phyloP scores from a whole-genome alignment of 2,888 invertebrate species.

The Exocentrus adspersus region DNA sequence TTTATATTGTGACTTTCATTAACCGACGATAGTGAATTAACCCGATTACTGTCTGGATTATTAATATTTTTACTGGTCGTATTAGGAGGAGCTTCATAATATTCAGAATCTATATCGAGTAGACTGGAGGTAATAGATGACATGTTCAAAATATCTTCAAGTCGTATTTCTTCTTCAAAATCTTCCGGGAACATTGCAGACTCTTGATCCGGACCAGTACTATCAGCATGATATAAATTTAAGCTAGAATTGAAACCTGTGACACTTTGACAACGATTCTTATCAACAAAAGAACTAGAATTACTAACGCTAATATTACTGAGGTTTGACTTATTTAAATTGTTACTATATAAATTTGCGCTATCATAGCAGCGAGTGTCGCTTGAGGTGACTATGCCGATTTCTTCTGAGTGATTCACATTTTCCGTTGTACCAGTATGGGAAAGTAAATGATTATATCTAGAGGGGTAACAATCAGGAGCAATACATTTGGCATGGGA shows the following conservation, averaged over 20 bases:
- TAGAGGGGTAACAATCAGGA: constrained; percentile 2
- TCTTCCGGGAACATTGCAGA: too few species aligned
- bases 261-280: not conserved
- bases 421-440: constrained; percentile 3
- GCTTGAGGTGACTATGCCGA: not conserved
- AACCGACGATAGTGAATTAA: too few species aligned
- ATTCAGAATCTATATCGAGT: too few species aligned
- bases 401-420: not conserved
- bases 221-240: not conserved
- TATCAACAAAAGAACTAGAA: constrained; percentile 12
- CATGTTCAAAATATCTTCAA: too few species aligned
- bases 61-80: too few species aligned
- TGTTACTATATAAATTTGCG: constrained; percentile 4
- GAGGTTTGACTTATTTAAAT: not conserved
- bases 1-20: too few species aligned
- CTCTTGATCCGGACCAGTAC: too few species aligned
- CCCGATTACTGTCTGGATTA: too few species aligned
- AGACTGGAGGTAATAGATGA: too few species aligned
- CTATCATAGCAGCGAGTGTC: not conserved
- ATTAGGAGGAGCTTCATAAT: too few species aligned
- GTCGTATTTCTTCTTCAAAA: too few species aligned
- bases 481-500: not conserved
- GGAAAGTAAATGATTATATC: constrained; percentile 19
- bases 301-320: constrained; percentile 1
- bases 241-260: constrained; percentile 7